These are phyloP conservation scores for Pantala flavescens DNA, from an alignment of 1,140 invertebrate genomes.

Conservation along the genomic window DNA sequence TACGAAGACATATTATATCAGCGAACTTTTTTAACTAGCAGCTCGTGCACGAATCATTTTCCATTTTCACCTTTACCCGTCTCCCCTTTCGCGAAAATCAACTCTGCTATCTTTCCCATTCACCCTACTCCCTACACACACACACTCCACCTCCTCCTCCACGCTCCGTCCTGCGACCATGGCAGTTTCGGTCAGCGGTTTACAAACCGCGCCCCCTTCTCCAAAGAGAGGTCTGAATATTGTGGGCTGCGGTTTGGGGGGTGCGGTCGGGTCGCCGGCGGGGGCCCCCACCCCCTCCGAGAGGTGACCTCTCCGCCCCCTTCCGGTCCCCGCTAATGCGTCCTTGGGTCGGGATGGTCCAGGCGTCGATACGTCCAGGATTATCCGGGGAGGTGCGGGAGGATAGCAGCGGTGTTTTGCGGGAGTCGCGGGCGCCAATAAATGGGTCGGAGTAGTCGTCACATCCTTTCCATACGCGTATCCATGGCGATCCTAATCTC, in stretches of 20 bases:
- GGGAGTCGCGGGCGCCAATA: neutral
- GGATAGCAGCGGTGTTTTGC: neutral
- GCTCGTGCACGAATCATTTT: too few species aligned
- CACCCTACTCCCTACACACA: neutral
- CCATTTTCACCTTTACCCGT: neutral
- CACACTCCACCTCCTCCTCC: neutral
- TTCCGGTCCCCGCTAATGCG: neutral
- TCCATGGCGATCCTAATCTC: neutral
- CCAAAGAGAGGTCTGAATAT: neutral
- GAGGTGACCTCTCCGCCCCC: neutral
- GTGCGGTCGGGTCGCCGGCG: neutral
- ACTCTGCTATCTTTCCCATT: neutral
- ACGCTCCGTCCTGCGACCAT: neutral
- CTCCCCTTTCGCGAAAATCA: neutral
- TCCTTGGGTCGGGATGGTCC: neutral
- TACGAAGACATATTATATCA: too few species aligned
- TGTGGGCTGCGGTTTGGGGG: neutral
- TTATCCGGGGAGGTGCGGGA: neutral
- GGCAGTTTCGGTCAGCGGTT: neutral
- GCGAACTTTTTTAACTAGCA: too few species aligned
- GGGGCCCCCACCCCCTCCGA: neutral
- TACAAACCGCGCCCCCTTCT: neutral
- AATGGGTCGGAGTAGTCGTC: neutral
- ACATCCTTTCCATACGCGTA: neutral
- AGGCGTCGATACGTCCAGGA: neutral